Evolutionary conservation across 2,888 invertebrate species (phyloP).

Genomic region (Antheraea yamamai): DNA sequence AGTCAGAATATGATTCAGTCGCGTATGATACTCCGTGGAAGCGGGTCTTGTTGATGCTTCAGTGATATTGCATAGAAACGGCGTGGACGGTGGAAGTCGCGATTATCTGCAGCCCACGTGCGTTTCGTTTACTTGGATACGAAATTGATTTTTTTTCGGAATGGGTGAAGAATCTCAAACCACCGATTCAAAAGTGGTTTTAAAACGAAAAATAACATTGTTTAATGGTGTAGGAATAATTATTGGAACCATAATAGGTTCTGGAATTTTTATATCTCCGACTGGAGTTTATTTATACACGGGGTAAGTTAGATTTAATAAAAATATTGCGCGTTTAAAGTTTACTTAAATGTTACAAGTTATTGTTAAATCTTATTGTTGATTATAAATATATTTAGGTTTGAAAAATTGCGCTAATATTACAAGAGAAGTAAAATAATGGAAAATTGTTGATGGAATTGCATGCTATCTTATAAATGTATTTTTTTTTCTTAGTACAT

Average conservation of each 20-base stretch:
- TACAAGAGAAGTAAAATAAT: too few species aligned
- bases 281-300: constrained; percentile 87
- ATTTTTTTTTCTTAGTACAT: background rate
- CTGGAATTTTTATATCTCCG: constrained; percentile 97
- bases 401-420: background rate
- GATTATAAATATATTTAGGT: background rate
- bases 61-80: constrained; percentile 29
- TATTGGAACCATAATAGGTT: constrained; percentile 93
- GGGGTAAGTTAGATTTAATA: constrained; percentile 72
- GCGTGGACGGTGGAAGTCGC: constrained; percentile 35
- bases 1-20: constrained; percentile 55
- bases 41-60: constrained; percentile 40
- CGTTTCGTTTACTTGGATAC: constrained; percentile 34
- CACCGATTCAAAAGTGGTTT: constrained; percentile 82
- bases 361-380: background rate
- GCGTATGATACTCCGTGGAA: constrained; percentile 57
- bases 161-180: constrained; percentile 76
- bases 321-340: constrained; percentile 52
- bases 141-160: constrained; percentile 75
- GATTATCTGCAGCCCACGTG: constrained; percentile 57
- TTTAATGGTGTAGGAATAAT: constrained; percentile 94
- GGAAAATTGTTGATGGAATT: too few species aligned
- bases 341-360: background rate
- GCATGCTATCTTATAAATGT: too few species aligned
- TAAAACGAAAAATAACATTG: constrained; percentile 92